Percentiles rank a stretch among this genome's conserved stretches.
These are phyloP conservation scores for Heptranchias perlo DNA, from an alignment of 2,113 vertebrate genomes.

Conservation along the genomic window DNA sequence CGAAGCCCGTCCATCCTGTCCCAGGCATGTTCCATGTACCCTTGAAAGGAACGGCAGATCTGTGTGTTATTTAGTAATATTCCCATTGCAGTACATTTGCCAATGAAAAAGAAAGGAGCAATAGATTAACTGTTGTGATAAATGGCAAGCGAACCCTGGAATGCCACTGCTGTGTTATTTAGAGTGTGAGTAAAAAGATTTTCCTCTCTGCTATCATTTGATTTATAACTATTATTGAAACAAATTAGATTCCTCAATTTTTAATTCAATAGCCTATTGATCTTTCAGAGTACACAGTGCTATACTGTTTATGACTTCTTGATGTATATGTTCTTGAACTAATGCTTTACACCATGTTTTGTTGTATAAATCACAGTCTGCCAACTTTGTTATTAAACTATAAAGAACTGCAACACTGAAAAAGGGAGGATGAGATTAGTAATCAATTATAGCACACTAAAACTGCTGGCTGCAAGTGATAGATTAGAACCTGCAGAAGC, in stretches of 20 bases:
- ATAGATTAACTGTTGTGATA: neutral
- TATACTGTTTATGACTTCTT: neutral
- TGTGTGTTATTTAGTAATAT: neutral
- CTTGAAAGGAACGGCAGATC: no score
- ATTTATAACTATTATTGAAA: conserved; percentile 3
- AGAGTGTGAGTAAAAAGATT: neutral
- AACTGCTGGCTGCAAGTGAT: neutral
- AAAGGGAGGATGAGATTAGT: neutral
- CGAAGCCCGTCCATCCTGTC: no score
- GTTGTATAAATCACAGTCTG: neutral
- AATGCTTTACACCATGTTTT: neutral
- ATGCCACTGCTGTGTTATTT: neutral
- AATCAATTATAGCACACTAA: neutral
- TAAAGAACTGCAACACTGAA: neutral
- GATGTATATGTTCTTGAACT: neutral
- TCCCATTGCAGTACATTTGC: neutral
- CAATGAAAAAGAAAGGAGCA: neutral
- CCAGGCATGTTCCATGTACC: no score
- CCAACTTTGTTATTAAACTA: conserved; percentile 5
- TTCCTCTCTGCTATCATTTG: neutral
- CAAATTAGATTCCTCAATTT: neutral
- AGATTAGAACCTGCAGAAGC: neutral
- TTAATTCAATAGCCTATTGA: conserved; percentile 13
- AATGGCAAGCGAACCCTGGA: neutral
- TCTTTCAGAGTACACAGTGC: neutral